A percentile compares a stretch with the other conserved stretches of the same genome.
These are phyloP conservation scores for Bettongia penicillata DNA, from an alignment of 2,113 vertebrate genomes.

Conservation along the genomic window DNA sequence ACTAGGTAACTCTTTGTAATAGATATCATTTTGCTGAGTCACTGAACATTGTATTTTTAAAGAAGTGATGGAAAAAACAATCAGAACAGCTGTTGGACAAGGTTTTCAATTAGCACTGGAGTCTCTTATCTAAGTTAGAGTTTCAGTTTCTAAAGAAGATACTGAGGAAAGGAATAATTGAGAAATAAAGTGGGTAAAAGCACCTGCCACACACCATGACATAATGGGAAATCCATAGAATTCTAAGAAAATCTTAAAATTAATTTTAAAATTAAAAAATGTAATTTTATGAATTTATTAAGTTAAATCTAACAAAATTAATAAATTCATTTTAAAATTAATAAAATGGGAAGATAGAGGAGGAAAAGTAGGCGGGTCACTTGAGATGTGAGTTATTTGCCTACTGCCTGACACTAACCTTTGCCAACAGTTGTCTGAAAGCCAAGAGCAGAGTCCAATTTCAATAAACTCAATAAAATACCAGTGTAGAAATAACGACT, in stretches of 20 bases:
- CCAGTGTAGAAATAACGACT: not conserved
- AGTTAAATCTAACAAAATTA: too few relatives aligned
- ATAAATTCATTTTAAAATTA: not conserved
- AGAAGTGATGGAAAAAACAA: not conserved
- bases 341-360: not conserved
- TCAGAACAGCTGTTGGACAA: constrained; percentile 1
- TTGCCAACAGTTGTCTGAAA: constrained; percentile 44
- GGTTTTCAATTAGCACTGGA: constrained; percentile 7
- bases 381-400: not conserved
- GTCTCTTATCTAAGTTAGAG: constrained; percentile 18
- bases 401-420: not conserved
- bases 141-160: not conserved
- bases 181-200: constrained; percentile 22
- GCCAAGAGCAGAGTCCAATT: constrained; percentile 11
- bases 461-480: constrained; percentile 3
- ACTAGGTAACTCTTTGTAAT: not conserved
- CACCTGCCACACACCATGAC: not conserved
- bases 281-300: too few relatives aligned
- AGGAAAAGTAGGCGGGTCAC: not conserved
- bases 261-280: too few relatives aligned
- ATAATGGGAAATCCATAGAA: constrained; percentile 18
- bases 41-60: constrained; percentile 33
- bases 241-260: not conserved
- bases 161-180: constrained; percentile 30
- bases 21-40: constrained; percentile 36